phyloP scores from a whole-genome alignment of 1,140 invertebrate species.

The Conopomorpha cramerella region DNA sequence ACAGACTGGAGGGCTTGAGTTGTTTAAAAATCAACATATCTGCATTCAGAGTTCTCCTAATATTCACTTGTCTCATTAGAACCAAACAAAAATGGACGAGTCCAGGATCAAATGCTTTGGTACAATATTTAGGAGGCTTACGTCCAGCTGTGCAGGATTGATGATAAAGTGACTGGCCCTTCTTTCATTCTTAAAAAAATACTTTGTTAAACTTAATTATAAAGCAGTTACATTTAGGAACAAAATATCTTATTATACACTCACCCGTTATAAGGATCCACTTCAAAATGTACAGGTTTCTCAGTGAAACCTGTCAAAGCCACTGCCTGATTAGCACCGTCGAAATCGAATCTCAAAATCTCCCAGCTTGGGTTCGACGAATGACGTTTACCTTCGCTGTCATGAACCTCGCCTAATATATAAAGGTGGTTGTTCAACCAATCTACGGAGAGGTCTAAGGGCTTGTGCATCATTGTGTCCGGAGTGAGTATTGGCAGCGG shows the following conservation, averaged over 20 bases:
- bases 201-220: constrained; percentile 6
- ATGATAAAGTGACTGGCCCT: no score
- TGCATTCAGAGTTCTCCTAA: no score
- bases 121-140: no score
- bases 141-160: no score
- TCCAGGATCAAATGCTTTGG: no score
- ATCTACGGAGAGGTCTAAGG: constrained; percentile 77
- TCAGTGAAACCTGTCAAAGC: constrained; percentile 69
- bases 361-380: constrained; percentile 62
- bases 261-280: constrained; percentile 91
- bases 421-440: constrained; percentile 87
- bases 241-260: constrained; percentile 9
- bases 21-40: no score
- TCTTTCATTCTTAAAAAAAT: no score
- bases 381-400: constrained; percentile 34
- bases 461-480: constrained; percentile 62
- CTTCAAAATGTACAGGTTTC: constrained; percentile 77
- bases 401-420: constrained; percentile 70
- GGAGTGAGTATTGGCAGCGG: constrained; percentile 62
- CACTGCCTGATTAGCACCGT: constrained; percentile 69
- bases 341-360: constrained; percentile 74
- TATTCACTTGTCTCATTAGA: no score
- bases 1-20: no score
- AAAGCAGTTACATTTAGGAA: not conserved
- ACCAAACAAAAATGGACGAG: no score